phyloP scores from a whole-genome alignment of 2,113 vertebrate species.

The Genyomyrus donnyi region DNA sequence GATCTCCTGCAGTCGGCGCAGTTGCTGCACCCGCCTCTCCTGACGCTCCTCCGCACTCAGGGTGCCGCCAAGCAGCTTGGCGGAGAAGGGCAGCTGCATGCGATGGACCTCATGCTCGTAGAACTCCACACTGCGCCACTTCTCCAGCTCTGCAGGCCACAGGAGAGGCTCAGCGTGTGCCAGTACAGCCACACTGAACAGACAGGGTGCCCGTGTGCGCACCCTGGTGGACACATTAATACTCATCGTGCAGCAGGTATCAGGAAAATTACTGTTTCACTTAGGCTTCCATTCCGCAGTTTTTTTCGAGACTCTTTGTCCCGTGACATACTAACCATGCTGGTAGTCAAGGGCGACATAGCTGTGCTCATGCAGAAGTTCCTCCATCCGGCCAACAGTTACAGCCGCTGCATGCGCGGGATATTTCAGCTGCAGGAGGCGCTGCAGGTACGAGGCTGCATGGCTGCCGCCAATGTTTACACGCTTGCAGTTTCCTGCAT shows the following conservation, averaged over 20 bases:
- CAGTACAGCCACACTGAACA: too few relatives aligned
- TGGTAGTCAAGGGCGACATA: slow-evolving; percentile 81
- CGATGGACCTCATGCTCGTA: slow-evolving; percentile 86
- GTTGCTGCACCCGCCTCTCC: slow-evolving; percentile 83
- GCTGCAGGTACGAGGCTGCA: slow-evolving; percentile 81
- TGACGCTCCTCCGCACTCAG: slow-evolving; percentile 80
- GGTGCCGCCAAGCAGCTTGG: slow-evolving; percentile 71
- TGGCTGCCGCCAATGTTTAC: slow-evolving; percentile 90
- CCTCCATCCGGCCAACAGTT: slow-evolving; percentile 90
- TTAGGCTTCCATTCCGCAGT: neutral
- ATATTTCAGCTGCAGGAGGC: slow-evolving; percentile 93
- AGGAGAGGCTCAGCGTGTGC: neutral
- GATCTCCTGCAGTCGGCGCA: slow-evolving; percentile 85
- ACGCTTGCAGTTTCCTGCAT: slow-evolving; percentile 83
- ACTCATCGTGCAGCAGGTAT: neutral
- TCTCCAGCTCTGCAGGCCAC: slow-evolving; percentile 72
- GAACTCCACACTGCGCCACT: slow-evolving; percentile 85
- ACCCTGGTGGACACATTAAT: neutral
- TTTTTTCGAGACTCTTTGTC: neutral
- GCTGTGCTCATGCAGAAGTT: slow-evolving; percentile 88
- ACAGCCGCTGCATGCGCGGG: slow-evolving; percentile 82
- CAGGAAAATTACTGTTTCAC: neutral
- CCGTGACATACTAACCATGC: slow-evolving; percentile 61
- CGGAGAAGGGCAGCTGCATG: slow-evolving; percentile 90
- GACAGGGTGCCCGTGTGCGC: neutral